Evolutionary conservation across 2,888 invertebrate species (phyloP), one percentile per base, ranked within the genome.

Genomic region (Arge pagana): DNA sequence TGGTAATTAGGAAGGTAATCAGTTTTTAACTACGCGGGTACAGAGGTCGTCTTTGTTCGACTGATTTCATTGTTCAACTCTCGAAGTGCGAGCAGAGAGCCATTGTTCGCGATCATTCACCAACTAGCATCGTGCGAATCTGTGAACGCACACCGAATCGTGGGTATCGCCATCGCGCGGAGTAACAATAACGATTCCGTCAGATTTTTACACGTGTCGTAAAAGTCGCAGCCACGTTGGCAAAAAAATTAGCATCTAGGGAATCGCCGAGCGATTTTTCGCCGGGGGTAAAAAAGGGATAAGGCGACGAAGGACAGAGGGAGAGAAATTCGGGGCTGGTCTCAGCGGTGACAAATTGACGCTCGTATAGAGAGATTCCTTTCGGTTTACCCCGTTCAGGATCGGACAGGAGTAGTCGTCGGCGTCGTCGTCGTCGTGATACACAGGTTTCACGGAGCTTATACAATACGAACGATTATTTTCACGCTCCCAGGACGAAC

Each of bases 391-490:
- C n/a, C 23, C 4, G 15, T n/a, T n/a, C 15, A 1, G n/a, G 23
- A 23, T 45, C 28, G 10, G 8, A 3, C 28, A 0, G 2, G 28
- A 2, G 2, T n/a, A n/a, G n/a, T n/a, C n/a, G n/a, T n/a, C n/a
- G n/a, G n/a, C n/a, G n/a, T n/a, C n/a, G n/a, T n/a, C n/a, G n/a
- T 23, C 18, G 11, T 33, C 33, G 15, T 18, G 15, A 33, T 31
- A 45, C 45, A 33, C 33, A 35, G 45, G 33, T 45, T 45, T 23
- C 33, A 16, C 45, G 45, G 45, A 26, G 7, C 10, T 13, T 36
- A 53, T 60, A 56, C 68, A 68, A 68, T 66, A 66, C 65, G 63
- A 64, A 68, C 63, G 63, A 66, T 67, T 69, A 66, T 66, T 68
- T 67, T 69, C 65, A 66, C 68, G 61, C 66, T 65, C 61, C 45